Evolutionary conservation across 2,113 vertebrate species (phyloP).

Genomic region (Numenius arquata): DNA sequence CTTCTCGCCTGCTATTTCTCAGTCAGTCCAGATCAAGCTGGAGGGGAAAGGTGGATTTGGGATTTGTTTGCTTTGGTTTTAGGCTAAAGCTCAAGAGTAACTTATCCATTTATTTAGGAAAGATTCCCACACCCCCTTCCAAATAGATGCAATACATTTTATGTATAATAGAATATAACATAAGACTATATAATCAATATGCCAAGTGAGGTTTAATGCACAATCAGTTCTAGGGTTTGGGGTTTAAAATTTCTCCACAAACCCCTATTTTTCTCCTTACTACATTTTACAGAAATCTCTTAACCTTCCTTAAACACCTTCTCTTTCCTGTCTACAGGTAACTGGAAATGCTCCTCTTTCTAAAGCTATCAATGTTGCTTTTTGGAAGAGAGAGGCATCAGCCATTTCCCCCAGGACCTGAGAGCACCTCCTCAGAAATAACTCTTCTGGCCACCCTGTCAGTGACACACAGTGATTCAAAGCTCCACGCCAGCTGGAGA

Average conservation of each 20-base stretch:
- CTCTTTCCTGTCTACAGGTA: background rate
- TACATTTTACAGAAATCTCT: background rate
- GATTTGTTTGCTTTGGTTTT: background rate
- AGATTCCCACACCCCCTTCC: background rate
- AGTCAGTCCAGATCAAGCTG: background rate
- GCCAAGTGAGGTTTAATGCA: background rate
- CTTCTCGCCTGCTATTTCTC: background rate
- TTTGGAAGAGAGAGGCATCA: background rate
- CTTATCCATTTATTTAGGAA: background rate
- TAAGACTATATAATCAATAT: fast-evolving
- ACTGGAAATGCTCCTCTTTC: background rate
- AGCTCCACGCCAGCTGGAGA: background rate
- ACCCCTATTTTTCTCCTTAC: background rate
- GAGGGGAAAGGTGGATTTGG: background rate
- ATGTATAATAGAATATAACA: background rate
- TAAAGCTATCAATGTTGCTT: background rate
- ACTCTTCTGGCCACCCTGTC: background rate
- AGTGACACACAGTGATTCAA: background rate
- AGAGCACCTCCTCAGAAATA: background rate
- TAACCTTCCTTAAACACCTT: background rate
- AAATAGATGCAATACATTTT: background rate
- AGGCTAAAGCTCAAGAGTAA: background rate
- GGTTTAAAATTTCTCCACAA: background rate
- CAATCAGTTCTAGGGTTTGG: background rate
- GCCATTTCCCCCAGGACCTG: background rate